These are phyloP conservation scores for Bujurquina vittata DNA, from an alignment of 2,113 vertebrate genomes.

Conservation along the genomic window DNA sequence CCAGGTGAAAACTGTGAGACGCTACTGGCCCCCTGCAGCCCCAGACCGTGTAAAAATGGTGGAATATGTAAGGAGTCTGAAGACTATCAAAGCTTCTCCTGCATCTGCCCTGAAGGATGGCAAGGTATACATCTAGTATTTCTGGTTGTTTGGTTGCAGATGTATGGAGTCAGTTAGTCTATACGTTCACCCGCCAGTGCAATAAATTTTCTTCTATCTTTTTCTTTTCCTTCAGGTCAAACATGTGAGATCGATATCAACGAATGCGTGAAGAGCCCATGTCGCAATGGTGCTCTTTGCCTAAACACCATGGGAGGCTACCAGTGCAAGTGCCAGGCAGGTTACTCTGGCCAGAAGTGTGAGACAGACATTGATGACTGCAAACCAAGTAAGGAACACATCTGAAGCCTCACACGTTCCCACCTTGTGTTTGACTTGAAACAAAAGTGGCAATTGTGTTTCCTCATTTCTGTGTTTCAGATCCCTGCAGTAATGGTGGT, in stretches of 20 bases:
- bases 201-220: background rate
- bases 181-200: background rate
- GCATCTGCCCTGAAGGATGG: conserved; percentile 92
- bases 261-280: conserved; percentile 93
- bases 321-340: conserved; percentile 86
- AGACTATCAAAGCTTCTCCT: conserved; percentile 94
- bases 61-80: conserved; percentile 89
- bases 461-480: conserved; percentile 69
- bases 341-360: conserved; percentile 88
- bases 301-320: conserved; percentile 91
- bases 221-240: conserved; percentile 83
- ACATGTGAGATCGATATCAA: conserved; percentile 96
- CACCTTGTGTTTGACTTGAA: background rate
- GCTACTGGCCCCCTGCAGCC: conserved; percentile 88
- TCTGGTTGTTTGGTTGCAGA: background rate
- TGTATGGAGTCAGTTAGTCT: background rate
- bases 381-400: conserved; percentile 88
- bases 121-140: conserved; percentile 82
- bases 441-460: background rate
- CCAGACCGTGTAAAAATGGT: conserved; percentile 89
- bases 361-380: conserved; percentile 92
- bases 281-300: conserved; percentile 86
- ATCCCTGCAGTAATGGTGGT: conserved; percentile 95
- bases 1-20: conserved; percentile 91
- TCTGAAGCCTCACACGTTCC: background rate